Base-by-base conservation (phyloP, 2,797 vertebrate species). In the Bovichtus diacanthus region DNA sequence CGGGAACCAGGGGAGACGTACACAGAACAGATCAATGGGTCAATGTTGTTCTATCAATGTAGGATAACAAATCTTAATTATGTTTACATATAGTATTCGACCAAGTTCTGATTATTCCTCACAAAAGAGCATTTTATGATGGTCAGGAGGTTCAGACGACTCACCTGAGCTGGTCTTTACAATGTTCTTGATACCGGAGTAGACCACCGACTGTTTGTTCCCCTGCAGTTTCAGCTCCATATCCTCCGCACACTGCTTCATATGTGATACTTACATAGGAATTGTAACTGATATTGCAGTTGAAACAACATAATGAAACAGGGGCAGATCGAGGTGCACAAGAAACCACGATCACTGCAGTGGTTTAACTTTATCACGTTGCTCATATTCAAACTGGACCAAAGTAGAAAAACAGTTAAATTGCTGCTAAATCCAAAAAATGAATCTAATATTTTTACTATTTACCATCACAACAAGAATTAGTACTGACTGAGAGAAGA, bases 191-290 rank as follows among this genome's bases (percentile, higher is more conserved):
- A 99, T 99, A 66, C 98, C 98, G 41, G 97, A 97, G 83, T 99
- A 98, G 80, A 99, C 97, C 87, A 97, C 86, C 8, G 95, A 93
- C 87, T 96, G 97, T 81, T 97, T 98, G 95, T 95, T 99, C 80
- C 96, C 97, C 90, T 96, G 95, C 70, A 96, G 95, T 74, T 98
- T 98, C 85, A 97, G 96, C 90, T 99, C 97, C 93, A 95, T 87
- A 53, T 99, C 97, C 90, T 99, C 98, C 6, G 96, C 96, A 90
- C 98, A 98, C 89, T 98, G 98, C 85, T 99, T 99, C 98, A 99
- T 99, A 95, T 97, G 98, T 99, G 95, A 96, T 82, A 82, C 84
- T 93, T 21, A 61, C 85, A 97, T 98, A 99, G 97, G 98, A 99
- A 97, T 85, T 66, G 5, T 43, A 85, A 87, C 82, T 58, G 18